Percentiles rank a stretch among this genome's conserved stretches.
Evolutionary conservation across 2,113 vertebrate species (phyloP).

Genomic region (Nipponia nippon): DNA sequence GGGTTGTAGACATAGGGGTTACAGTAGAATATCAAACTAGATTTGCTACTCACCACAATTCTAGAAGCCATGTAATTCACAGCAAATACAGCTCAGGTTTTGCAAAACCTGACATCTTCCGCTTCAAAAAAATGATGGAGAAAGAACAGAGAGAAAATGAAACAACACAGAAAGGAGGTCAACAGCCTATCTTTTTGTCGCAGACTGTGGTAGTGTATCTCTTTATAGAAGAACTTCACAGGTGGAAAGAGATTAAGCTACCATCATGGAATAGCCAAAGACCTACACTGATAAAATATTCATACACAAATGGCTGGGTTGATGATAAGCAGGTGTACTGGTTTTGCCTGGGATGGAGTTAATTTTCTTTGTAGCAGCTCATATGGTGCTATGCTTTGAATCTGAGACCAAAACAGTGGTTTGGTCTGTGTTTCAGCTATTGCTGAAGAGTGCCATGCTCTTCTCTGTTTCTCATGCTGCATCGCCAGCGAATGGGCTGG

Average conservation of each 20-base stretch:
- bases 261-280: not conserved
- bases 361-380: not conserved
- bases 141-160: not conserved
- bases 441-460: not conserved
- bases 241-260: not conserved
- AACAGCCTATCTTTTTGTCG: not conserved
- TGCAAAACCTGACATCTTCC: not conserved
- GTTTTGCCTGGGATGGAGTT: not conserved
- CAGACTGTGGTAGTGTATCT: not conserved
- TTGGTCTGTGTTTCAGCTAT: not conserved
- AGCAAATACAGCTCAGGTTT: not conserved
- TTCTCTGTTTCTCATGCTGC: not conserved
- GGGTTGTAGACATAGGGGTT: not conserved
- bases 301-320: not conserved
- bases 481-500: accelerated
- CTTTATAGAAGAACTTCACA: not conserved
- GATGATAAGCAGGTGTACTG: not conserved
- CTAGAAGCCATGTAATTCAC: not conserved
- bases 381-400: not conserved
- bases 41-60: not conserved
- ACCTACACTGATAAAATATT: not conserved
- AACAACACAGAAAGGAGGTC: not conserved
- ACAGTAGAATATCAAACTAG: not conserved
- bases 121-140: not conserved
- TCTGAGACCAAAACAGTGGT: not conserved